phyloP scores from a whole-genome alignment of 2,113 vertebrate genomes.

The Archocentrus centrarchus region DNA sequence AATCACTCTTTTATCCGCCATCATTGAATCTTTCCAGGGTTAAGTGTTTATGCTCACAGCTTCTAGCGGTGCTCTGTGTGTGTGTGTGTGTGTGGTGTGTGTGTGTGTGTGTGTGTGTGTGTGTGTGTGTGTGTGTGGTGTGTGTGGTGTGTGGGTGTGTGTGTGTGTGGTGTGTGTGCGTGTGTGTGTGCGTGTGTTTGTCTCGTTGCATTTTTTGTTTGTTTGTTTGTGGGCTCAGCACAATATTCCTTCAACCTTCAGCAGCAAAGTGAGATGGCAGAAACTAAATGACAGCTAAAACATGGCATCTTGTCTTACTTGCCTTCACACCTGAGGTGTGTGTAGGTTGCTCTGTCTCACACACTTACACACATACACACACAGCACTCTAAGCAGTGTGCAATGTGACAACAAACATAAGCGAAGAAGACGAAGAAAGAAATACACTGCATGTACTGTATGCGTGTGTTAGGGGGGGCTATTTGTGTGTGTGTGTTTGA shows the following conservation, averaged over 20 bases:
- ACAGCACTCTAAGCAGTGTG: background rate
- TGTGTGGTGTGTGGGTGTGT: conserved; percentile 51
- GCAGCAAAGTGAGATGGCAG: conserved; percentile 32
- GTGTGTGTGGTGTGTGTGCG: conserved; percentile 5
- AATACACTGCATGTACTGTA: background rate
- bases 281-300: conserved; percentile 44
- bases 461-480: background rate
- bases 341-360: background rate
- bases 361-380: background rate
- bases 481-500: conserved; percentile 19
- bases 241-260: conserved; percentile 37
- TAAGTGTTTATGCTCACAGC: conserved; percentile 76
- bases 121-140: background rate
- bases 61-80: conserved; percentile 15
- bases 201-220: too few species aligned
- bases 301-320: conserved; percentile 25
- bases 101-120: background rate
- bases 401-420: conserved; percentile 3
- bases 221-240: conserved; percentile 58
- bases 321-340: conserved; percentile 9
- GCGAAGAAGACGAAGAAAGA: background rate
- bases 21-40: conserved; percentile 81
- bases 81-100: background rate
- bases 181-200: too few species aligned
- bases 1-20: conserved; percentile 80